These are phyloP conservation scores for Serilophus lunatus DNA, from an alignment of 2,113 vertebrate genomes.

Conservation along the genomic window DNA sequence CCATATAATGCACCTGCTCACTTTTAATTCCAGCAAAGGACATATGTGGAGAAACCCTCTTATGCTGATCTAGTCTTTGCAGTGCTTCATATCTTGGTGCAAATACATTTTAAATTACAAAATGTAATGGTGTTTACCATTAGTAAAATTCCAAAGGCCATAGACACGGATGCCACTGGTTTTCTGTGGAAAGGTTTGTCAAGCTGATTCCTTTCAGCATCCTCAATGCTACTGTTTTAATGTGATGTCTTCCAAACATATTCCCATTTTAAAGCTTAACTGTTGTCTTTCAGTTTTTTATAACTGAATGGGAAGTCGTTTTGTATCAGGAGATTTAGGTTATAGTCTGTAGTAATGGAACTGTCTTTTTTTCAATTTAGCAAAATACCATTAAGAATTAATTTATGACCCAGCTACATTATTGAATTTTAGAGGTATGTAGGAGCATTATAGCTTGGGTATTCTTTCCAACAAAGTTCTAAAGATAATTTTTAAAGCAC, in stretches of 20 bases:
- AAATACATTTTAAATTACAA: not conserved
- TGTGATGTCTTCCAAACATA: not conserved
- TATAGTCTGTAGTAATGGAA: conserved; percentile 47
- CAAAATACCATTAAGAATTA: conserved; percentile 52
- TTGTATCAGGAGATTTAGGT: conserved; percentile 13
- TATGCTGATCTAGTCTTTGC: not conserved
- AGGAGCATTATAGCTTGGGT: not conserved
- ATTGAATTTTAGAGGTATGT: conserved; percentile 24
- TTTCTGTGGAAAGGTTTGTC: not conserved
- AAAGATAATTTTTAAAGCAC: conserved; percentile 38
- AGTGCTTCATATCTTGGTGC: not conserved
- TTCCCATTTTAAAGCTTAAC: conserved; percentile 18
- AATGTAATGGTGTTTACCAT: not conserved
- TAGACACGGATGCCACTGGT: not conserved
- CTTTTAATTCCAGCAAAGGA: not conserved
- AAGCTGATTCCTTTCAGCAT: not conserved
- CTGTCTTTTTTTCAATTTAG: conserved; percentile 56
- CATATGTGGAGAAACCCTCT: not conserved
- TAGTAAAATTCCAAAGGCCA: not conserved
- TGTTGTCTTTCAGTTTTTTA: conserved; percentile 37
- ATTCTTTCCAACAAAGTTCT: conserved; percentile 35
- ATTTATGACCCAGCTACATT: conserved; percentile 38
- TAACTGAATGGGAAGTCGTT: conserved; percentile 21
- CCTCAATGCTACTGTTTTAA: not conserved
- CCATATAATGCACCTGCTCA: not conserved